Evolutionary conservation across 1,140 invertebrate genomes (phyloP).

Genomic region (Coelopa frigida): DNA sequence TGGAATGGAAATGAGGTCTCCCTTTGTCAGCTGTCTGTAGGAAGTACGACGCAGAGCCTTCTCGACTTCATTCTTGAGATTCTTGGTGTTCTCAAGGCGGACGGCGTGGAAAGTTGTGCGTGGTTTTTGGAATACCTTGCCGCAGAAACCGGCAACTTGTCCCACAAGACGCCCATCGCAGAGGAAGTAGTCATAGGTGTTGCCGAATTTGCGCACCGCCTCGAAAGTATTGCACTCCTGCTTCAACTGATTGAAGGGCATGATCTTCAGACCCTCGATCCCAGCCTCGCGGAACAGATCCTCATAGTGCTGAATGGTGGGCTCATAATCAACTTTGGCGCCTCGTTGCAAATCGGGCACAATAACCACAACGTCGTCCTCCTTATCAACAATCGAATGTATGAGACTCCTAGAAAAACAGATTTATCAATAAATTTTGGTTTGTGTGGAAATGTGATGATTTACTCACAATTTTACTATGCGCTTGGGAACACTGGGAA

Average conservation of each 20-base stretch:
- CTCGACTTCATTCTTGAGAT: constrained; percentile 47
- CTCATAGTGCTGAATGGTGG: constrained; percentile 53
- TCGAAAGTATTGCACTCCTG: constrained; percentile 51
- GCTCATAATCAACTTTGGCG: constrained; percentile 50
- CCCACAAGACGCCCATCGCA: constrained; percentile 50
- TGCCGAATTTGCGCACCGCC: constrained; percentile 47
- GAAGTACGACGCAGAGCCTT: constrained; percentile 46
- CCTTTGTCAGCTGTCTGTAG: constrained; percentile 43
- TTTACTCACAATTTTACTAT: constrained; percentile 28
- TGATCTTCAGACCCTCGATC: constrained; percentile 44
- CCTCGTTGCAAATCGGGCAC: constrained; percentile 49
- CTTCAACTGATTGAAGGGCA: constrained; percentile 49
- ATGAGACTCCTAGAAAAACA: constrained; percentile 44
- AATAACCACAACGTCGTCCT: constrained; percentile 51
- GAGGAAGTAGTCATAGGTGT: constrained; percentile 49
- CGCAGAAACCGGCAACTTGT: constrained; percentile 47
- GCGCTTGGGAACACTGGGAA: constrained; percentile 35
- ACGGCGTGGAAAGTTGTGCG: constrained; percentile 43
- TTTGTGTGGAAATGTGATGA: background rate
- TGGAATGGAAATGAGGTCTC: constrained; percentile 39
- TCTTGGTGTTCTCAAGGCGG: constrained; percentile 37
- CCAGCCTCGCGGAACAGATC: constrained; percentile 48
- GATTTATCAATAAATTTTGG: background rate
- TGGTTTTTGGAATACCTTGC: constrained; percentile 42
- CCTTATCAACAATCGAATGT: constrained; percentile 45